Evolutionary conservation across 2,797 vertebrate species (phyloP).

Genomic region (Glyptemys insculpta): DNA sequence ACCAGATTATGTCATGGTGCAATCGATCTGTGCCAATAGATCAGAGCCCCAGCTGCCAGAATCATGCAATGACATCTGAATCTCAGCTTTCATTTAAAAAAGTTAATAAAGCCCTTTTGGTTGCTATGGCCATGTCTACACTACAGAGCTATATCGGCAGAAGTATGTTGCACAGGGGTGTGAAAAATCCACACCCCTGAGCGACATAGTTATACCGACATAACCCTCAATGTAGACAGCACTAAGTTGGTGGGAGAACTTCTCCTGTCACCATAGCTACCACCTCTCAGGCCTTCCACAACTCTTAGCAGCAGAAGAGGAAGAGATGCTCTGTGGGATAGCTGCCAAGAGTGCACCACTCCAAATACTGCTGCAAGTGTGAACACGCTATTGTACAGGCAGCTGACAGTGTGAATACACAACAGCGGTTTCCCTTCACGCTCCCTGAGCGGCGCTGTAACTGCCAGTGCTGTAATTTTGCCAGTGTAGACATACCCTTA

Average conservation of each 20-base stretch:
- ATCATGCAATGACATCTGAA: slow-evolving; percentile 11
- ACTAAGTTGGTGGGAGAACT: not conserved
- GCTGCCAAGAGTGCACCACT: no score
- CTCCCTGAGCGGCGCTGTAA: no score
- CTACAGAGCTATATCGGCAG: not conserved
- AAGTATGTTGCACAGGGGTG: not conserved
- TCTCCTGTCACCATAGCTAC: no score
- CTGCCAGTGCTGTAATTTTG: no score
- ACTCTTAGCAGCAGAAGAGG: no score
- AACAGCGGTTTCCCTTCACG: no score
- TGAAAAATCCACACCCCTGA: not conserved
- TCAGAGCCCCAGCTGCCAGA: not conserved
- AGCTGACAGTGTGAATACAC: no score
- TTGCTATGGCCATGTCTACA: not conserved
- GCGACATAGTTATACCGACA: not conserved
- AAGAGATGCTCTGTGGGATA: no score
- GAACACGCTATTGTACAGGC: no score
- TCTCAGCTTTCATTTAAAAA: slow-evolving; percentile 24
- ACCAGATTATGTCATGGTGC: not conserved
- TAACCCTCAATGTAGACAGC: not conserved
- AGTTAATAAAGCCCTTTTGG: slow-evolving; percentile 17
- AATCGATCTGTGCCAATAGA: not conserved
- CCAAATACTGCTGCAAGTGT: no score
- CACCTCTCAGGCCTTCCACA: no score
- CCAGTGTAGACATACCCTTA: no score